phyloP scores from a whole-genome alignment of 37 sponge, comb jelly and placozoan genomes.

The Petrosia ficiformis region DNA sequence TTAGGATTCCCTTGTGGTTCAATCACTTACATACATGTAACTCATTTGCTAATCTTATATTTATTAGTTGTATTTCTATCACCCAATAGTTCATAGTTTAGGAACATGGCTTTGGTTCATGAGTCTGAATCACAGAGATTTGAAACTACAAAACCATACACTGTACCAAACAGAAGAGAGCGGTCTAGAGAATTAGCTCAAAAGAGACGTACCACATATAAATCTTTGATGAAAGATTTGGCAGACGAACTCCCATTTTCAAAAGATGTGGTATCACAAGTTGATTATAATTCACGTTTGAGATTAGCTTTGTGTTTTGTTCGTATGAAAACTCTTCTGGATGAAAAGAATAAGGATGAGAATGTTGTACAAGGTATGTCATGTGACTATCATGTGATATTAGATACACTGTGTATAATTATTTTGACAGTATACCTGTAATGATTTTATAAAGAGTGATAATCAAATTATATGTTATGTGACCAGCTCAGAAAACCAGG shows the following conservation, averaged over 20 bases:
- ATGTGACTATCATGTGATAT: too few species aligned
- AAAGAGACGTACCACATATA: slow-evolving; percentile 39
- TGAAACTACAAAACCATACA: not conserved
- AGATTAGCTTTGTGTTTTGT: slow-evolving; percentile 46
- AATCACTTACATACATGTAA: too few species aligned
- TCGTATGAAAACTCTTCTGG: slow-evolving; percentile 18
- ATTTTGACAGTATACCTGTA: too few species aligned
- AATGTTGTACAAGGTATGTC: not conserved
- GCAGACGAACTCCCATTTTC: slow-evolving; percentile 39
- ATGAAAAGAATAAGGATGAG: not conserved
- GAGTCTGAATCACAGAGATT: not conserved
- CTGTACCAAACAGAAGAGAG: slow-evolving; percentile 10
- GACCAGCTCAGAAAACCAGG: too few species aligned
- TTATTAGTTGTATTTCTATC: too few species aligned
- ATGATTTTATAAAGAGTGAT: too few species aligned
- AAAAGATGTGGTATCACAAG: slow-evolving; percentile 36
- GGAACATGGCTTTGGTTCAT: too few species aligned
- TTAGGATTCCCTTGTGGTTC: too few species aligned
- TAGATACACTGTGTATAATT: too few species aligned
- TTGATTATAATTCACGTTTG: slow-evolving; percentile 52
- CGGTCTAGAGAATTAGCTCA: slow-evolving; percentile 47
- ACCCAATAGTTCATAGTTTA: too few species aligned
- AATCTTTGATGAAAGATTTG: slow-evolving; percentile 33
- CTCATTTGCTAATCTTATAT: too few species aligned
- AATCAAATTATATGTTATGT: too few species aligned